phyloP scores from a whole-genome alignment of 1,140 invertebrate genomes.

The Tetramorium parvispinum region DNA sequence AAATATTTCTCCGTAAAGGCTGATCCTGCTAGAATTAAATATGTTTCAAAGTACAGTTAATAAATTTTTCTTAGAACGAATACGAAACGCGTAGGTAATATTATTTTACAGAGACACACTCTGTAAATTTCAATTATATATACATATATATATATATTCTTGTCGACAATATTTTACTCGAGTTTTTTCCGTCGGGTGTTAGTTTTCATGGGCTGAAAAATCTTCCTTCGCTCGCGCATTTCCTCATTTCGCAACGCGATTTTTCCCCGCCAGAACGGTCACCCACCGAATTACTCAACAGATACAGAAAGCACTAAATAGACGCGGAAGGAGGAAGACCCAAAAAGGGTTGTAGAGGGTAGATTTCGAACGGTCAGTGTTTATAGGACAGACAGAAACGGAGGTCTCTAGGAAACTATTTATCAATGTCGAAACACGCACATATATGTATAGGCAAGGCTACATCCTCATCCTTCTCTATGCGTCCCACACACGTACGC shows the following conservation, averaged over 20 bases:
- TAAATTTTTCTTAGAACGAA: neutral
- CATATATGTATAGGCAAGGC: neutral
- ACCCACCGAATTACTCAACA: slow-evolving; percentile 33
- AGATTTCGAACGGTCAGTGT: slow-evolving; percentile 67
- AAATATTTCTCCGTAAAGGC: neutral
- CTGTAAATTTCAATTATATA: neutral
- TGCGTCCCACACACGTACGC: neutral
- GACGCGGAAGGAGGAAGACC: too few relatives aligned
- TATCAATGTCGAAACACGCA: slow-evolving; percentile 60
- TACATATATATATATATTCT: neutral
- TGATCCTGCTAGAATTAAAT: neutral
- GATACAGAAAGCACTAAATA: slow-evolving; percentile 42
- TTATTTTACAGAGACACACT: neutral
- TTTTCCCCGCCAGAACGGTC: slow-evolving; percentile 14
- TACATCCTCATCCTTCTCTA: slow-evolving; percentile 42
- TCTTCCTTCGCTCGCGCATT: neutral
- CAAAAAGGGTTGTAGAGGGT: slow-evolving; percentile 5
- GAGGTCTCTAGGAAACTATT: slow-evolving; percentile 54
- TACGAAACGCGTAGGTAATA: neutral
- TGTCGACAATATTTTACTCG: neutral
- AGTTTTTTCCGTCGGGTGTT: neutral
- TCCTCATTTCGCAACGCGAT: slow-evolving; percentile 13
- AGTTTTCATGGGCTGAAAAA: neutral
- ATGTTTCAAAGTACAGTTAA: neutral
- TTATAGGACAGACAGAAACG: slow-evolving; percentile 59